A percentile compares a stretch with the other conserved stretches of the same genome.
Evolutionary conservation across 2,888 invertebrate species (phyloP).

Genomic region (Metopia argyrocephala): DNA sequence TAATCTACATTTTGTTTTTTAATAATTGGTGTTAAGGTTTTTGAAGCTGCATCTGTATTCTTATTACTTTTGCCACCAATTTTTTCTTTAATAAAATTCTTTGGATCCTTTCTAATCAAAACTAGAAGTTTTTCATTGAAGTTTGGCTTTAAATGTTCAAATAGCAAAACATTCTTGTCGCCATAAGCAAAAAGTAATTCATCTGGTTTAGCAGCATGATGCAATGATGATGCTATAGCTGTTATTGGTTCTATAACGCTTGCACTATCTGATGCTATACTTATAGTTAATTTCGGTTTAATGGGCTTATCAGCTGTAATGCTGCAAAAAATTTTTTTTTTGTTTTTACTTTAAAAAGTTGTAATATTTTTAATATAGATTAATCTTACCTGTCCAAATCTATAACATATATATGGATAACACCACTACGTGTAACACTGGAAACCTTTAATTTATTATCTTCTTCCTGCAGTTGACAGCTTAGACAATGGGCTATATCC

Average conservation of each 20-base stretch:
- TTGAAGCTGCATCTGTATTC: slow-evolving; percentile 66
- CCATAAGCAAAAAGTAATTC: slow-evolving; percentile 82
- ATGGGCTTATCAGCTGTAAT: slow-evolving; percentile 80
- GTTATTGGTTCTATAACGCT: slow-evolving; percentile 80
- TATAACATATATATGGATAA: slow-evolving; percentile 88
- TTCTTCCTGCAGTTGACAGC: slow-evolving; percentile 79
- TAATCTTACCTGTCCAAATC: slow-evolving; percentile 84
- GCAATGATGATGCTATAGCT: slow-evolving; percentile 79
- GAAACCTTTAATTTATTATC: slow-evolving; percentile 79
- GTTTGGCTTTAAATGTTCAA: slow-evolving; percentile 82
- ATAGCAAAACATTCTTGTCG: slow-evolving; percentile 80
- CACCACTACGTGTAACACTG: slow-evolving; percentile 85
- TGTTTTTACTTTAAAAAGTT: neutral
- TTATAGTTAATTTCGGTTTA: slow-evolving; percentile 82
- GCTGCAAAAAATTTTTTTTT: slow-evolving; percentile 62
- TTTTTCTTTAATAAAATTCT: slow-evolving; percentile 67
- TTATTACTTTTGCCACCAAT: slow-evolving; percentile 65
- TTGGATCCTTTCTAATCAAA: slow-evolving; percentile 75
- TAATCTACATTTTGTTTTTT: slow-evolving; percentile 72
- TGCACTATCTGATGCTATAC: slow-evolving; percentile 81
- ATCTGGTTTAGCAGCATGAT: slow-evolving; percentile 72
- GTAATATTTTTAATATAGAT: neutral
- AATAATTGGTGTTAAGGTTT: slow-evolving; percentile 72
- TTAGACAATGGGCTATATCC: slow-evolving; percentile 82
- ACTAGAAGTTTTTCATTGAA: slow-evolving; percentile 80